A percentile compares a stretch with the other conserved stretches of the same genome.
Evolutionary conservation across 2,888 invertebrate species (phyloP).

Genomic region (Escarpia spicata): DNA sequence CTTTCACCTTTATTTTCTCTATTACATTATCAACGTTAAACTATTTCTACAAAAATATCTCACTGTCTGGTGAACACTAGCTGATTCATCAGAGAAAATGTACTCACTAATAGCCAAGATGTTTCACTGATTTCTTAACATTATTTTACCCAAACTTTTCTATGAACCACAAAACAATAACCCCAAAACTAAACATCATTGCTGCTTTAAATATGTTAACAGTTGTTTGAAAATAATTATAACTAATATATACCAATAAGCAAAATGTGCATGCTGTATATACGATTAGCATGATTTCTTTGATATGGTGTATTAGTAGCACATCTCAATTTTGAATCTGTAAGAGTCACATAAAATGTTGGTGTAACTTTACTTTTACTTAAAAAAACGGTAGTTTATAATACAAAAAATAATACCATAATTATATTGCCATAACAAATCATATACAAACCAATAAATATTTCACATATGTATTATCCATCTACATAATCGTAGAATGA

Average conservation of each 20-base stretch:
- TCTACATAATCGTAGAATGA: not conserved
- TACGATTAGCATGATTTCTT: not conserved
- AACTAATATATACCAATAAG: not conserved
- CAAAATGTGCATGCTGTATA: not conserved
- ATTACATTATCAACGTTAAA: not conserved
- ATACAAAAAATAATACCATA: too few relatives aligned
- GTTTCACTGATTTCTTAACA: not conserved
- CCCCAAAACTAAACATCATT: too few relatives aligned
- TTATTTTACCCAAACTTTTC: too few relatives aligned
- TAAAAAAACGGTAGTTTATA: too few relatives aligned
- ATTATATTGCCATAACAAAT: not conserved
- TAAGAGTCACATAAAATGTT: not conserved
- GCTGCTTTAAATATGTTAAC: too few relatives aligned
- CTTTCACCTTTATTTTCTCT: not conserved
- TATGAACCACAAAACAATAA: too few relatives aligned
- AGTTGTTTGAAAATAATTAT: not conserved
- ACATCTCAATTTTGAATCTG: not conserved
- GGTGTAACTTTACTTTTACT: not conserved
- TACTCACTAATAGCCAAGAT: not conserved
- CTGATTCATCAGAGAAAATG: not conserved
- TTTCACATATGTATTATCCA: not conserved
- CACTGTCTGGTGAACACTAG: not conserved
- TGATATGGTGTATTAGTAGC: not conserved
- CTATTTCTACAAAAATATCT: not conserved
- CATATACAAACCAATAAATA: not conserved